A percentile compares a stretch with the other conserved stretches of the same genome.
Conservation (phyloP, 2,797 vertebrate genomes). For the Eulemur rubriventer region DNA sequence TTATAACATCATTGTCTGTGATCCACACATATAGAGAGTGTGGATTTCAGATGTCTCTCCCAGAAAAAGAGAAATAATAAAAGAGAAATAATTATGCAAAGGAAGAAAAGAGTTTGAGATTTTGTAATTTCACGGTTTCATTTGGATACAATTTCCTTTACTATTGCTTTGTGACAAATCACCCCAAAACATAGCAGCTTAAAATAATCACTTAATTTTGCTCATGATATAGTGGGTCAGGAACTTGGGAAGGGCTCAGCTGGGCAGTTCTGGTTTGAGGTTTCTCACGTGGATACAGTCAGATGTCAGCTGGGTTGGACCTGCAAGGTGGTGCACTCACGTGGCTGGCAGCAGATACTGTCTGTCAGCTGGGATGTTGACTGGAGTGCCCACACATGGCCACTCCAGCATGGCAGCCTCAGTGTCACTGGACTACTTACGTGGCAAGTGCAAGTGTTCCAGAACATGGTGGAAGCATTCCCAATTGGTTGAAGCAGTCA, state of each 20-base stretch:
- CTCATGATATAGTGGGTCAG: background rate
- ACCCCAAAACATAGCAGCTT: background rate
- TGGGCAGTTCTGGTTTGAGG: background rate
- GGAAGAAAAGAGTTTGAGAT: background rate
- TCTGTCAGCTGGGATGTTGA: background rate
- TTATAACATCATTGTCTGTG: background rate
- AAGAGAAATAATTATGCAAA: background rate
- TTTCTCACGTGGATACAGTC: background rate
- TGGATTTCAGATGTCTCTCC: background rate
- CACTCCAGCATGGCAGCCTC: background rate
- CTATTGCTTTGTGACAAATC: background rate
- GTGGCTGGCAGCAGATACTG: background rate
- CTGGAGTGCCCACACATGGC: rapidly evolving
- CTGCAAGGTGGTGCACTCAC: background rate
- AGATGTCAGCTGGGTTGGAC: background rate
- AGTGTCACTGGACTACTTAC: background rate
- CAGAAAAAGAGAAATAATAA: background rate
- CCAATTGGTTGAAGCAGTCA: background rate
- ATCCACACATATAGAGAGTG: background rate
- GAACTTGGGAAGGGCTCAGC: background rate
- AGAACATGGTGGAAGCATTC: background rate
- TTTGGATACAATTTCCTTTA: background rate
- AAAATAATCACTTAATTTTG: background rate
- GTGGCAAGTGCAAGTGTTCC: background rate
- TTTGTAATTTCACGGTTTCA: background rate